Base-by-base conservation (phyloP, 2,113 vertebrate species). In the Oryzias javanicus region DNA sequence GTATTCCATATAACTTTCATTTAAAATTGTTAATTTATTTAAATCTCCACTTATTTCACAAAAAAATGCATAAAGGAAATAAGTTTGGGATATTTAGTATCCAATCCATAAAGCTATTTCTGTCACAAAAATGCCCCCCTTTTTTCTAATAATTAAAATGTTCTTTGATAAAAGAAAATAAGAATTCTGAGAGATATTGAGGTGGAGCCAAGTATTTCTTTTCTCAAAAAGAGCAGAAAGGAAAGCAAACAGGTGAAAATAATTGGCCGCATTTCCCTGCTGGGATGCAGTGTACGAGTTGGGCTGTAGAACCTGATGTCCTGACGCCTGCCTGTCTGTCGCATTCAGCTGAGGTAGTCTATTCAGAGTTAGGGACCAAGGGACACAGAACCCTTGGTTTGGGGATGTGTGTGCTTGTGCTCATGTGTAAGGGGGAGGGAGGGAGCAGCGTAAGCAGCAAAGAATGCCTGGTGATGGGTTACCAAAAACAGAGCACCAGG, bases 271-370 rank as follows among this genome's bases (percentile, higher is more conserved):
- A 58, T 84, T 82, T 71, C 77, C 76, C 80, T 73, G 41, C 64
- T 20, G 57, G 69, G 42, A 77, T 57, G 27, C 73, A 51, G 7
- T 59, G 80, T 74, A 60, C 64, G 59, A 83, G 83, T 84, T 46
- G 49, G 67, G 69, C 84, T 24, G 75, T 70, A 79, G 81, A 85
- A 88, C 86, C 88, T 89, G 88, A 86, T 72, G 88, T 89, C 74
- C 87, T 85, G 88, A 90, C 86, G 89, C 89, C 89, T 80, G 84
- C 67, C 83, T 88, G 89, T 90, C 89, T 90, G 87, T 87, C 81
- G 75, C 78, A 85, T 90, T 90, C 87, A 90, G 84, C 71, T 27
- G 78, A 90, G 89, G 87, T 89, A 87, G 86, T 89, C 89, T 88
- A 88, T 90, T 90, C 86, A 90, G 69, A 83, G 84, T 81, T 59